A percentile compares a stretch with the other conserved stretches of the same genome.
Conservation (phyloP, 1,140 invertebrate genomes). For the Neuroterus valhalla region DNA sequence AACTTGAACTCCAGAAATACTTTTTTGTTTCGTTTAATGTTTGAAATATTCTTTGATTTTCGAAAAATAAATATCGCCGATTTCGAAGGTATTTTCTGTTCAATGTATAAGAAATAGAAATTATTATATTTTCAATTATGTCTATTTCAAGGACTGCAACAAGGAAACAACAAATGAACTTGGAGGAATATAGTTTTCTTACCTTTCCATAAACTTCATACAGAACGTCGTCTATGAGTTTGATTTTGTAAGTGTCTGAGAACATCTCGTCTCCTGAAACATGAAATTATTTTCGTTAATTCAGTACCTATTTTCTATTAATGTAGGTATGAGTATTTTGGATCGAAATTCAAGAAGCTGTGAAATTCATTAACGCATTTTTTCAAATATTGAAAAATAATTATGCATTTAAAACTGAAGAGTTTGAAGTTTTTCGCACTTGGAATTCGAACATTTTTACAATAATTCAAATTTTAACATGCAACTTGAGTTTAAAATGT, state of each 20-base stretch:
- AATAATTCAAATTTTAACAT: no score
- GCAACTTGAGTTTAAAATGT: no score
- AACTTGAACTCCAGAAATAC: no score
- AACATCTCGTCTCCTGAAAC: constrained; percentile 96
- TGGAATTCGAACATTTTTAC: no score
- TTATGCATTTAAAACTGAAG: no score
- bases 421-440: no score
- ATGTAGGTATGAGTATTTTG: neutral
- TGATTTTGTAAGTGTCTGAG: constrained; percentile 97
- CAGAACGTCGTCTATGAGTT: constrained; percentile 93
- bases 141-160: neutral
- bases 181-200: constrained; percentile 46
- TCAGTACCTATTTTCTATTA: neutral
- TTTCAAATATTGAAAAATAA: no score
- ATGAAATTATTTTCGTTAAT: neutral
- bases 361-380: no score
- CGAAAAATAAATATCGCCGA: constrained; percentile 42
- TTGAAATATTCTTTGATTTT: no score
- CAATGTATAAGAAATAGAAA: constrained; percentile 18
- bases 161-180: constrained; percentile 11
- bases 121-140: neutral
- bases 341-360: neutral
- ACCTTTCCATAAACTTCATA: constrained; percentile 96
- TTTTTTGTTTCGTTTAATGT: no score
- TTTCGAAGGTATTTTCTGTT: no score